Percentiles rank a stretch among this genome's conserved stretches.
Evolutionary conservation across 2,888 invertebrate genomes (phyloP).

Genomic region (Eupithecia centaureata): DNA sequence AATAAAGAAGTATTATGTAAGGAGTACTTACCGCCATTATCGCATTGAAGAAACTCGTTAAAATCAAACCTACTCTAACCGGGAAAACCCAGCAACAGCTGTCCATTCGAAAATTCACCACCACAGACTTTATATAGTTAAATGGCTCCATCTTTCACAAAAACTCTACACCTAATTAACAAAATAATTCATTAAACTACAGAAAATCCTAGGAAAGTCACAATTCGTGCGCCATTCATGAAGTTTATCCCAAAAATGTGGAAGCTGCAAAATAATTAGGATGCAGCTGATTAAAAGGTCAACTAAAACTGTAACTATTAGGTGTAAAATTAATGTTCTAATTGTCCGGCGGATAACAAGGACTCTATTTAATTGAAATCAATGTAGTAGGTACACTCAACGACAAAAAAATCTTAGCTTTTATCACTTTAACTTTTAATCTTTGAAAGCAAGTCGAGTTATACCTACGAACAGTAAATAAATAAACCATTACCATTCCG

Average conservation of each 20-base stretch:
- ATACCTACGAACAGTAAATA: no score
- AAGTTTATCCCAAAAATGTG: constrained; percentile 37
- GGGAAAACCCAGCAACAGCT: constrained; percentile 65
- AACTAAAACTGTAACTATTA: constrained; percentile 48
- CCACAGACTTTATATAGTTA: constrained; percentile 52
- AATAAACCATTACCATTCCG: no score
- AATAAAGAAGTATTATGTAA: no score
- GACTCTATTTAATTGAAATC: constrained; percentile 33
- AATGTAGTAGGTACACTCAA: constrained; percentile 6
- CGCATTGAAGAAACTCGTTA: constrained; percentile 63
- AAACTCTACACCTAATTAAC: not conserved
- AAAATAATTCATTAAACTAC: not conserved
- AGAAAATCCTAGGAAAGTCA: not conserved
- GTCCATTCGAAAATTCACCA: constrained; percentile 61
- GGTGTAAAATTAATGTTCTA: constrained; percentile 45
- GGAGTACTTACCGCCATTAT: constrained; percentile 62
- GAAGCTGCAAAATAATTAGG: constrained; percentile 65
- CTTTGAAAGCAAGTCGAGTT: no score
- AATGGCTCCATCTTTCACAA: constrained; percentile 43
- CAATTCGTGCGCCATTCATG: constrained; percentile 29
- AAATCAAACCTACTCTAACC: constrained; percentile 59
- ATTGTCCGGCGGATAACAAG: constrained; percentile 49
- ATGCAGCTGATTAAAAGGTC: constrained; percentile 66
- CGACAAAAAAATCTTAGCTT: not conserved
- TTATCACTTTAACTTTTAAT: no score